Evolutionary conservation across 2,888 invertebrate genomes (phyloP).

Genomic region (Andrena minutula): DNA sequence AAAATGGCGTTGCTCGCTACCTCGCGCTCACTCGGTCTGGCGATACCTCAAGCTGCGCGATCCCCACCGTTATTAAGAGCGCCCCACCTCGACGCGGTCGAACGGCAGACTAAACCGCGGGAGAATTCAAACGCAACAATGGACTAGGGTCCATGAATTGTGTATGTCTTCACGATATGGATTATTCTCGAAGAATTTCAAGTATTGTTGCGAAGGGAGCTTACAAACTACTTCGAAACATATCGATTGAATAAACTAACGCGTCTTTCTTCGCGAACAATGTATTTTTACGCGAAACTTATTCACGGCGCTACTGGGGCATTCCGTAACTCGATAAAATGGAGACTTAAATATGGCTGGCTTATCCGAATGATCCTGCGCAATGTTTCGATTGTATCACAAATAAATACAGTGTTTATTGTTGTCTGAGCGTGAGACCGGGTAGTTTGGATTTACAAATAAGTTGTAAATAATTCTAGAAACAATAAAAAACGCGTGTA

Average conservation of each 20-base stretch:
- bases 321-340: conserved; percentile 4
- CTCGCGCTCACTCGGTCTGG: conserved; percentile 60
- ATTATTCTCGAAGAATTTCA: neutral
- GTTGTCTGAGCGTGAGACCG: neutral
- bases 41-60: conserved; percentile 48
- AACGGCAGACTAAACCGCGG: conserved; percentile 15
- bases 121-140: conserved; percentile 20
- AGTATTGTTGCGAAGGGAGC: too few species aligned
- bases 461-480: conserved; percentile 1
- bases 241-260: neutral
- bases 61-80: conserved; percentile 20
- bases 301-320: conserved; percentile 37
- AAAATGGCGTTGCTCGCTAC: conserved; percentile 75
- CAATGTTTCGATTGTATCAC: neutral
- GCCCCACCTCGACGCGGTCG: conserved; percentile 9
- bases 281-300: neutral
- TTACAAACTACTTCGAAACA: neutral
- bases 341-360: conserved; percentile 22
- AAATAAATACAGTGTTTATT: conserved; percentile 11
- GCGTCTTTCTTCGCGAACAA: neutral
- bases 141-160: neutral
- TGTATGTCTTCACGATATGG: neutral
- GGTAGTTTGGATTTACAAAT: neutral
- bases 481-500: neutral
- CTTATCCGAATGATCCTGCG: conserved; percentile 41